A percentile compares a stretch with the other conserved stretches of the same genome.
Conservation (phyloP, 2,113 vertebrate species). For the Atractosteus spatula region DNA sequence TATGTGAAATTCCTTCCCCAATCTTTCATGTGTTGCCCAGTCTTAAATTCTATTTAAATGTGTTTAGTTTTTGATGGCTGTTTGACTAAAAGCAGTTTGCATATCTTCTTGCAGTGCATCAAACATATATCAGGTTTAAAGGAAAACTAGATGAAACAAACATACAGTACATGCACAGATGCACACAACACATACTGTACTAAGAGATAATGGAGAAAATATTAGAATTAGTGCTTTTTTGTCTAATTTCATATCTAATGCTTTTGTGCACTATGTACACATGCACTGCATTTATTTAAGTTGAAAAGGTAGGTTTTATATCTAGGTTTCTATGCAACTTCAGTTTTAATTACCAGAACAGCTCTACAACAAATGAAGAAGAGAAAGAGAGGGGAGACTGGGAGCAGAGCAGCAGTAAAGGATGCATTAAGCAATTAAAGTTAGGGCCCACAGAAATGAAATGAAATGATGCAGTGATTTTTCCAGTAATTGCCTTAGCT, state of each 20-base stretch:
- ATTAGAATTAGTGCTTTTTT: not conserved
- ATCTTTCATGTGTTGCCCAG: too few species aligned
- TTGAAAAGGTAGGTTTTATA: constrained; percentile 23
- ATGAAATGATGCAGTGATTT: constrained; percentile 68
- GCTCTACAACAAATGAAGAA: constrained; percentile 42
- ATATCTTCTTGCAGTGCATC: too few species aligned
- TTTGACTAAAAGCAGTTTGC: too few species aligned
- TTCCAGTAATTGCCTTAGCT: constrained; percentile 80
- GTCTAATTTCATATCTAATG: not conserved
- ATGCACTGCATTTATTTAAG: not conserved
- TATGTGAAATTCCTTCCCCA: too few species aligned
- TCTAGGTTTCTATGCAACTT: constrained; percentile 43
- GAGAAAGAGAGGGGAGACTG: constrained; percentile 46
- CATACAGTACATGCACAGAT: not conserved
- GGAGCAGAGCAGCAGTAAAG: constrained; percentile 61
- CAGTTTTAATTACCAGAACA: constrained; percentile 51
- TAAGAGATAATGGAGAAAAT: not conserved
- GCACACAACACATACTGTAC: not conserved
- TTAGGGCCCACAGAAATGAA: constrained; percentile 69
- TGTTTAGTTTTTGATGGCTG: too few species aligned
- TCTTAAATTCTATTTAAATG: too few species aligned
- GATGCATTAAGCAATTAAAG: constrained; percentile 89
- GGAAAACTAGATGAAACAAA: not conserved
- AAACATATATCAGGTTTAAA: too few species aligned
- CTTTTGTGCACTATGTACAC: constrained; percentile 5